Percentiles rank a stretch among this genome's conserved stretches.
Evolutionary conservation across 2,797 vertebrate genomes (phyloP).

Genomic region (Hydrophis major): DNA sequence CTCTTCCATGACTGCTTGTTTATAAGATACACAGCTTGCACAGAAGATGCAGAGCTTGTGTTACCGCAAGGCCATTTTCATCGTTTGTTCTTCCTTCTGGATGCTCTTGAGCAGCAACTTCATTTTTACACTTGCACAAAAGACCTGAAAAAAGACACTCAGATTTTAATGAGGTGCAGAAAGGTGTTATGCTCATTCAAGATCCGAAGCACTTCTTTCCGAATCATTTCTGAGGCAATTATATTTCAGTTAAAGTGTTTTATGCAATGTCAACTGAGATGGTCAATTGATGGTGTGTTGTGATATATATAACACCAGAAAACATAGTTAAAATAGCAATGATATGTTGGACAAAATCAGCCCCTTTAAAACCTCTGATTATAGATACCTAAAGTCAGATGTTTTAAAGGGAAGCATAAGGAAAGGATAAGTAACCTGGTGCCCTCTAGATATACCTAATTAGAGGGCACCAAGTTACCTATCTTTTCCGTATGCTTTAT

Average conservation of each 20-base stretch:
- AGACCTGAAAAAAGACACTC: background rate
- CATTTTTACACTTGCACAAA: background rate
- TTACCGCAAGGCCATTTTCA: background rate
- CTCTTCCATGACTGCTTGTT: background rate
- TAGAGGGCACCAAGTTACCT: background rate
- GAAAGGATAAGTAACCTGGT: background rate
- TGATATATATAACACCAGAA: background rate
- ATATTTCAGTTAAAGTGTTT: background rate
- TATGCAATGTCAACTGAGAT: background rate
- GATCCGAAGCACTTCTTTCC: background rate
- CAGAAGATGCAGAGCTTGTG: background rate
- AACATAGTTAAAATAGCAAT: background rate
- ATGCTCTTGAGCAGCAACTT: background rate
- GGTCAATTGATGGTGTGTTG: background rate
- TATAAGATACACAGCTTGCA: background rate
- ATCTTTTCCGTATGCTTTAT: background rate
- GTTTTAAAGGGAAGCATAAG: background rate
- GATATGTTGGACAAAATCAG: background rate
- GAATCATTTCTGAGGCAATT: background rate
- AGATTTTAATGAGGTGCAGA: background rate
- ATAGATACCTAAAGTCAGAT: background rate
- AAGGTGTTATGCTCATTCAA: background rate
- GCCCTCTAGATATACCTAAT: background rate
- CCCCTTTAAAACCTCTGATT: background rate
- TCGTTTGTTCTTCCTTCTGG: background rate